phyloP scores from a whole-genome alignment of 2,113 vertebrate genomes.

The Fregetta grallaria region DNA sequence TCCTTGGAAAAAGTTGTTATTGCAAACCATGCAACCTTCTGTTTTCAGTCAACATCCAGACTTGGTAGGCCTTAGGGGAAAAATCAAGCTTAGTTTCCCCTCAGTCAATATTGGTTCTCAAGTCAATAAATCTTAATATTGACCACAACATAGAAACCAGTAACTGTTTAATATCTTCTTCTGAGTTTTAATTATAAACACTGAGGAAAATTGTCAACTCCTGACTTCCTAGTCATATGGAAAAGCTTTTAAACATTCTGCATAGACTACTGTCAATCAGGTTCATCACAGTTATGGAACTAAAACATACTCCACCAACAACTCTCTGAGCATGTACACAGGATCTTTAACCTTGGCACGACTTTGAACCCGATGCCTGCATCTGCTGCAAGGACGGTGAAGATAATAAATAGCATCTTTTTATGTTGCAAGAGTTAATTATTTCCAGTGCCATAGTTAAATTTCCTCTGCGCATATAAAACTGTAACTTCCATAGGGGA shows the following conservation, averaged over 20 bases:
- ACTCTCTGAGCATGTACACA: not conserved
- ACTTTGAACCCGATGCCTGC: not conserved
- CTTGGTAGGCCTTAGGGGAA: slow-evolving; percentile 9
- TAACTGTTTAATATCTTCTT: slow-evolving; percentile 63
- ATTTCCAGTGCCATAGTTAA: not conserved
- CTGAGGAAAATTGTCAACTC: slow-evolving; percentile 58
- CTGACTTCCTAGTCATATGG: slow-evolving; percentile 69
- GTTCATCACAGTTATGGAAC: not conserved
- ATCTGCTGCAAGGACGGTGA: not conserved
- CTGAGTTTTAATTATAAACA: slow-evolving; percentile 70
- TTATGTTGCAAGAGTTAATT: slow-evolving; percentile 27
- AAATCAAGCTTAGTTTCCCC: not conserved
- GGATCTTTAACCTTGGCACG: not conserved
- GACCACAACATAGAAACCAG: slow-evolving; percentile 58
- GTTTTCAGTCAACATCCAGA: slow-evolving; percentile 34
- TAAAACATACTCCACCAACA: not conserved
- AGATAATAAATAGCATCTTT: slow-evolving; percentile 33
- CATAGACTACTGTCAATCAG: not conserved
- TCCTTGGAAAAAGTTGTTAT: not conserved
- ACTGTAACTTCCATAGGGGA: not conserved
- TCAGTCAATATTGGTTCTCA: slow-evolving; percentile 20
- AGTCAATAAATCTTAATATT: slow-evolving; percentile 63
- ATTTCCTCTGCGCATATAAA: slow-evolving; percentile 30
- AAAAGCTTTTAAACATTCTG: slow-evolving; percentile 67
- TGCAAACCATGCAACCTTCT: not conserved